These are phyloP conservation scores for Linepithema humile DNA, from an alignment of 1,140 invertebrate species.

Conservation along the genomic window DNA sequence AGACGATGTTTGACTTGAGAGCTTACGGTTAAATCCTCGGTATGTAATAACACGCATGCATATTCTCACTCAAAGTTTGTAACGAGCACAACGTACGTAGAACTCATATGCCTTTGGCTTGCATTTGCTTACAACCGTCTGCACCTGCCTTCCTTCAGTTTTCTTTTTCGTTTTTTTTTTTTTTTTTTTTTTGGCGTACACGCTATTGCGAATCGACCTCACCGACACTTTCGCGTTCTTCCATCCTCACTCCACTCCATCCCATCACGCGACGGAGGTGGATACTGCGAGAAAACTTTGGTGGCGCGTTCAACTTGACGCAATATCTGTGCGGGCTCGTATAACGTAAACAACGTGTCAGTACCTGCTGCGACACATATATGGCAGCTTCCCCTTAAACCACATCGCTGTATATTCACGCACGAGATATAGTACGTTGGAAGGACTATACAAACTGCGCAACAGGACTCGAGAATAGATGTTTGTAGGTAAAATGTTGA, in stretches of 20 bases:
- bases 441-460: not conserved
- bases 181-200: conserved; percentile 19
- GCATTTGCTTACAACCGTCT: conserved; percentile 20
- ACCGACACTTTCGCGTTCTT: conserved; percentile 39
- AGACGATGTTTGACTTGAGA: conserved; percentile 69
- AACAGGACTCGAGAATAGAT: not conserved
- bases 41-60: conserved; percentile 75
- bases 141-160: not conserved
- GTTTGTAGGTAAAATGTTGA: not conserved
- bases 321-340: conserved; percentile 68
- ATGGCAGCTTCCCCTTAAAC: conserved; percentile 34
- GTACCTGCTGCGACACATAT: conserved; percentile 54
- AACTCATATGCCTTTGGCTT: conserved; percentile 49
- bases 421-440: conserved; percentile 15
- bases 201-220: conserved; percentile 52
- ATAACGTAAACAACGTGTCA: conserved; percentile 66
- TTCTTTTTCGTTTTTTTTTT: not conserved
- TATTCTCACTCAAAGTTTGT: conserved; percentile 70
- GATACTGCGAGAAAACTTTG: conserved; percentile 69
- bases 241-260: not conserved
- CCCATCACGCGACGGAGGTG: conserved; percentile 10
- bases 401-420: conserved; percentile 30
- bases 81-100: conserved; percentile 71
- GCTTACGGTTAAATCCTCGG: conserved; percentile 72
- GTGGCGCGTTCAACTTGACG: conserved; percentile 67